Base-by-base conservation (phyloP, 2,797 vertebrate species). In the Monodelphis domestica region DNA sequence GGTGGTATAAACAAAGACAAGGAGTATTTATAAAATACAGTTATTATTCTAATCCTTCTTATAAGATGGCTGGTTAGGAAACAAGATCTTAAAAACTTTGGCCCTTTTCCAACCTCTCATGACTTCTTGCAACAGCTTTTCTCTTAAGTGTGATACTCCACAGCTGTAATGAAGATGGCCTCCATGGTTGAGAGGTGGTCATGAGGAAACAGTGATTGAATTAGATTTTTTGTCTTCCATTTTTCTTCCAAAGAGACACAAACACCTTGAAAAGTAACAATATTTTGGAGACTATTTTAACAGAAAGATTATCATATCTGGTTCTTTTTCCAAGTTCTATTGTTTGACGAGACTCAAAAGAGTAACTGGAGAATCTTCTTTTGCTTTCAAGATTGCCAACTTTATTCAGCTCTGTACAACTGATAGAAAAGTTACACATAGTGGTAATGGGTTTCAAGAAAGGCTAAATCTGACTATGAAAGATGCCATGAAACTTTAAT, bases 61-160 rank as follows among this genome's bases (percentile, higher is more conserved):
- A 50, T 89, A 87, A 96, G 91, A 54, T 54, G 50, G 12, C 38
- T 93, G 38, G 7, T 9, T 96, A 93, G 89, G 87, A 93, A 90
- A 93, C 51, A 91, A 88, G 50, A 90, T 15, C 15, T 30, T 51
- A 90, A n/a, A 38, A 54, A 38, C 54, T 57, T 93, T 95, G 88
- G 84, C 92, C 90, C 38, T 92, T 50, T 53, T 95, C 95, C 94
- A 33, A 89, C 95, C 90, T 95, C 93, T 90, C 78, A 21, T 63
- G 92, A 96, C 14, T 93, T 59, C 51, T 90, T 56, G 12, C 33
- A 95, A 91, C 29, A 89, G 57, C 56, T 38, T 92, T 90, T 92
- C 56, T 91, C 53, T 92, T 94, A 54, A 90, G 38, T 90, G 89
- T 95, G 45, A 89, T 91, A 92, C 87, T 55, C 78, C 50, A 53